phyloP scores from a whole-genome alignment of 2,888 invertebrate species.

The Cepaea hortensis region DNA sequence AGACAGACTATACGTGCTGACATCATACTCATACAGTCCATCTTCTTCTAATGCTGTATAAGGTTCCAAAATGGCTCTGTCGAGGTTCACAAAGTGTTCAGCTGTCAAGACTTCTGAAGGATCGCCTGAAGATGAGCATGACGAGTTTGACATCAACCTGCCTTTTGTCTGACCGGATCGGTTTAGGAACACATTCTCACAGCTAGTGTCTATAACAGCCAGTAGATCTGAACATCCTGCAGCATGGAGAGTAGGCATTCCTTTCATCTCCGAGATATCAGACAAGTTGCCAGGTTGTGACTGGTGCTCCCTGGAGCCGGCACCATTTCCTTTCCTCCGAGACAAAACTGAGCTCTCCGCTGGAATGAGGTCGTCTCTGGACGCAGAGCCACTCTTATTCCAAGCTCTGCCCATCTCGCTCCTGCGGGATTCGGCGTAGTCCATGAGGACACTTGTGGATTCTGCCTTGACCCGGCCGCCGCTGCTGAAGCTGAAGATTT shows the following conservation, averaged over 20 bases:
- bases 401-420: conserved; percentile 39
- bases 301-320: conserved; percentile 31
- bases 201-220: conserved; percentile 44
- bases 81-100: background rate
- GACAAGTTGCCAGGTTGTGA: conserved; percentile 45
- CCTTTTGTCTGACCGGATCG: conserved; percentile 8
- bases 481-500: background rate
- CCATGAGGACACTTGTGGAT: conserved; percentile 44
- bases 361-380: conserved; percentile 16
- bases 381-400: conserved; percentile 23
- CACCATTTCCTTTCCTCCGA: conserved; percentile 19
- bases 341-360: conserved; percentile 15
- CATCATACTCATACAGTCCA: background rate
- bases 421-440: conserved; percentile 35
- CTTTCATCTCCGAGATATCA: conserved; percentile 42
- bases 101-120: conserved; percentile 4
- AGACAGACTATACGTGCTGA: background rate
- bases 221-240: conserved; percentile 41
- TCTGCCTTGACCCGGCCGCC: conserved; percentile 41
- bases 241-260: conserved; percentile 34
- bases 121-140: conserved; percentile 37
- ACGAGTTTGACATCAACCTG: conserved; percentile 26
- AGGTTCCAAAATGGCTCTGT: conserved; percentile 28
- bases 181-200: conserved; percentile 44
- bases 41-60: conserved; percentile 14